A percentile compares a stretch with the other conserved stretches of the same genome.
phyloP scores from a whole-genome alignment of 2,113 vertebrate species.

The Elgaria multicarinata region DNA sequence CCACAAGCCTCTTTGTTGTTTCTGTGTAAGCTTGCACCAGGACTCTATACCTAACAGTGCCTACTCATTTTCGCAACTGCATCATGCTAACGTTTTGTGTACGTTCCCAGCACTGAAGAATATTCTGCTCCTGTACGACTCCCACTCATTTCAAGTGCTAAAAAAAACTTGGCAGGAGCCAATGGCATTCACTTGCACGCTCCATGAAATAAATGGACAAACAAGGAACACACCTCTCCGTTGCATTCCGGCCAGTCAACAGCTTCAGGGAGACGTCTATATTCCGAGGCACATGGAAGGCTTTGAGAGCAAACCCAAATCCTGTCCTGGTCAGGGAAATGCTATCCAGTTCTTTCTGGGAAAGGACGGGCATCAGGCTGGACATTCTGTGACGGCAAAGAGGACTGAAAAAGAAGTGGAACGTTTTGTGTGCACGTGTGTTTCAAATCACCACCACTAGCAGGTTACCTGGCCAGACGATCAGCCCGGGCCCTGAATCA shows the following conservation, averaged over 20 bases:
- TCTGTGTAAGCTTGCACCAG: not conserved
- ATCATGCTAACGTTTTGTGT: not conserved
- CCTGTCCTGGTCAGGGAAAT: slow-evolving; percentile 46
- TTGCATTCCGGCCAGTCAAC: slow-evolving; percentile 46
- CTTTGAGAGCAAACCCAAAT: slow-evolving; percentile 65
- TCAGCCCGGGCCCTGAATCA: not conserved
- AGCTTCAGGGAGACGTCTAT: slow-evolving; percentile 60
- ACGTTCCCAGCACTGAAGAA: not conserved
- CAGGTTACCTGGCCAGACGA: no score
- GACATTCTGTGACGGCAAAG: slow-evolving; percentile 45
- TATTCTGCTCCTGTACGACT: not conserved
- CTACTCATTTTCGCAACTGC: not conserved
- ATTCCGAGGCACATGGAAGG: slow-evolving; percentile 55
- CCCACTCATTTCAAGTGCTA: not conserved
- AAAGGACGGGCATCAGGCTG: slow-evolving; percentile 52
- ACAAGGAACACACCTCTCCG: slow-evolving; percentile 36
- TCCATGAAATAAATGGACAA: accelerated
- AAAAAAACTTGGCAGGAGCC: not conserved
- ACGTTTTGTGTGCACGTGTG: not conserved
- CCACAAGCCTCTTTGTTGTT: no score
- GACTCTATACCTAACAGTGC: not conserved
- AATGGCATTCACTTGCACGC: not conserved
- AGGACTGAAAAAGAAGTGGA: not conserved
- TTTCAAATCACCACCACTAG: not conserved
- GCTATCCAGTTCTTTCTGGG: slow-evolving; percentile 60